These are phyloP conservation scores for Deroplatys truncata DNA, from an alignment of 2,888 invertebrate genomes.

Conservation along the genomic window DNA sequence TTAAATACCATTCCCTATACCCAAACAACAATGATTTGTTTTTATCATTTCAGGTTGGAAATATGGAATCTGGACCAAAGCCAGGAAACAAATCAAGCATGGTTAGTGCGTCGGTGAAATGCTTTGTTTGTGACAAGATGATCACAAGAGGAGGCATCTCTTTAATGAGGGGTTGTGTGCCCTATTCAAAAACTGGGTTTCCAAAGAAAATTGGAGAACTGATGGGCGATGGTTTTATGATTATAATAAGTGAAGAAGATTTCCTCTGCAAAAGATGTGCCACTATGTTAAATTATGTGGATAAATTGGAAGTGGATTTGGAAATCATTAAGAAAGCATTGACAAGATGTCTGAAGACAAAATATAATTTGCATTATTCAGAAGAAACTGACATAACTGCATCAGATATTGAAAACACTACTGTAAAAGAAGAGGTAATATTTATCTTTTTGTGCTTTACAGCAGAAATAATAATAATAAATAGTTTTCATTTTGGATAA, in stretches of 20 bases:
- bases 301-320: constrained; percentile 30
- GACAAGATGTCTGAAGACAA: constrained; percentile 24
- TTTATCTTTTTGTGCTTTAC: neutral
- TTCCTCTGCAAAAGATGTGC: constrained; percentile 29
- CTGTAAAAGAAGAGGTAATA: neutral
- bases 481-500: too few relatives aligned
- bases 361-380: constrained; percentile 27
- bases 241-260: constrained; percentile 28
- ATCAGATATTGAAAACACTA: neutral
- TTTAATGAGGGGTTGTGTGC: constrained; percentile 17
- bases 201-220: constrained; percentile 29
- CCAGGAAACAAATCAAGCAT: neutral
- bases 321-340: constrained; percentile 21
- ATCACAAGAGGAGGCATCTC: constrained; percentile 12
- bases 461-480: too few relatives aligned
- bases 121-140: constrained; percentile 27
- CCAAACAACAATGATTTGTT: neutral
- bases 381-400: neutral
- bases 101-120: neutral
- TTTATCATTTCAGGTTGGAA: neutral
- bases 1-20: too few relatives aligned
- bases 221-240: constrained; percentile 30
- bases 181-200: constrained; percentile 25
- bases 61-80: neutral
- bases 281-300: constrained; percentile 28